Percentiles rank a stretch among this genome's conserved stretches.
Evolutionary conservation across 2,113 vertebrate species (phyloP).

Genomic region (Procapra przewalskii): DNA sequence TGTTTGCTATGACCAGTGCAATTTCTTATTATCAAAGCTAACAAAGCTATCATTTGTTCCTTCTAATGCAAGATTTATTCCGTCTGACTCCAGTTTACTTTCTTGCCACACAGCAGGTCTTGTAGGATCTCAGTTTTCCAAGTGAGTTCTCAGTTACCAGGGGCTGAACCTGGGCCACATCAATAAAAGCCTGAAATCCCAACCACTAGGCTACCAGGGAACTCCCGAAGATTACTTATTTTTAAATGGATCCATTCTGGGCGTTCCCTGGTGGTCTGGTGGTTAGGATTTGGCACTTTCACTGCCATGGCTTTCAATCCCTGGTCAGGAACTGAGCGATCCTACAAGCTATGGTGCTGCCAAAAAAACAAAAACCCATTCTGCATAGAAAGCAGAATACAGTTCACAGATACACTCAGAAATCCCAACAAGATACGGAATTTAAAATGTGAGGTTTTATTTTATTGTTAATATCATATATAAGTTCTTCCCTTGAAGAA

Average conservation of each 20-base stretch:
- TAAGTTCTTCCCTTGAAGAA: neutral
- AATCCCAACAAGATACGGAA: neutral
- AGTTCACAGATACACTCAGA: neutral
- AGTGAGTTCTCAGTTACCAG: neutral
- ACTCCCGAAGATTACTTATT: neutral
- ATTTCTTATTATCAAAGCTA: too few species aligned
- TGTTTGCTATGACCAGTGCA: too few species aligned
- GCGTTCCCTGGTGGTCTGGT: neutral
- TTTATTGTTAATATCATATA: neutral
- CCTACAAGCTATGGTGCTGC: neutral
- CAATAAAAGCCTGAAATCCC: neutral
- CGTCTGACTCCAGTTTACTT: neutral
- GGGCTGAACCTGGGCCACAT: neutral
- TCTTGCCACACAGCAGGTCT: neutral
- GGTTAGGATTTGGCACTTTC: neutral
- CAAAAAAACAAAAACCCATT: neutral
- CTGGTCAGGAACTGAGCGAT: neutral
- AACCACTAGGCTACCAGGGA: neutral
- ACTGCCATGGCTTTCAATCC: neutral
- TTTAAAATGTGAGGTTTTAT: neutral
- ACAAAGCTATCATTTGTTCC: neutral
- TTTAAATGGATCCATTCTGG: neutral
- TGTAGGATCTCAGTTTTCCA: neutral
- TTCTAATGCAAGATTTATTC: neutral
- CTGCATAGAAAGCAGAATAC: neutral